Percentiles rank a stretch among this genome's conserved stretches.
Conservation (phyloP, 2,113 vertebrate species). For the Neolamprologus brichardi region DNA sequence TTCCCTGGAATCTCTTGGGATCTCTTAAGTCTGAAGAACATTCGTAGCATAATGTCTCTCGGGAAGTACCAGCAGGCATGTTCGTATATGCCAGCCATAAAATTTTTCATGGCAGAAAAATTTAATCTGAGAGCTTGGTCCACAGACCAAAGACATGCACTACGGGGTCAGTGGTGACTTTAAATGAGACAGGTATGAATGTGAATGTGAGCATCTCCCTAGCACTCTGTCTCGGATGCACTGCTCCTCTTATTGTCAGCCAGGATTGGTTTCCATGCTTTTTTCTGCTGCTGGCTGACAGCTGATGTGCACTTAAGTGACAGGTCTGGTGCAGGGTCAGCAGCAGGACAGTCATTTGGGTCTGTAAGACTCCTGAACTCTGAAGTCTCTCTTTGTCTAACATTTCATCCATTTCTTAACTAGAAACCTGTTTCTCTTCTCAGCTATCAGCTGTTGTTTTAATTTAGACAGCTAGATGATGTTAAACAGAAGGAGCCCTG, state of each 20-base stretch:
- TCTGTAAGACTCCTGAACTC: not conserved
- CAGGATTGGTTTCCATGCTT: not conserved
- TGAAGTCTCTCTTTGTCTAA: not conserved
- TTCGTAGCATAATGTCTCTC: not conserved
- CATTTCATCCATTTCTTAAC: not conserved
- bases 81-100: accelerated
- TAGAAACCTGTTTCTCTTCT: not conserved
- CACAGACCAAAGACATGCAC: not conserved
- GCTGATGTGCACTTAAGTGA: not conserved
- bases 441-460: not conserved
- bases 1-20: not conserved
- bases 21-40: not conserved
- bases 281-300: not conserved
- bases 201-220: not conserved
- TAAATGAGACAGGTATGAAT: not conserved
- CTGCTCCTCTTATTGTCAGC: not conserved
- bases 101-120: not conserved
- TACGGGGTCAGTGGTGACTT: not conserved
- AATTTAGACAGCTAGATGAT: not conserved
- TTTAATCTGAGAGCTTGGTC: not conserved
- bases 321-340: slow-evolving; percentile 7
- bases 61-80: not conserved
- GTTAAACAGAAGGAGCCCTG: slow-evolving; percentile 5
- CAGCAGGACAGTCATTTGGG: not conserved
- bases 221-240: not conserved